Evolutionary conservation across 2,888 invertebrate species (phyloP).

Genomic region (Caenorhabditis imperialis): DNA sequence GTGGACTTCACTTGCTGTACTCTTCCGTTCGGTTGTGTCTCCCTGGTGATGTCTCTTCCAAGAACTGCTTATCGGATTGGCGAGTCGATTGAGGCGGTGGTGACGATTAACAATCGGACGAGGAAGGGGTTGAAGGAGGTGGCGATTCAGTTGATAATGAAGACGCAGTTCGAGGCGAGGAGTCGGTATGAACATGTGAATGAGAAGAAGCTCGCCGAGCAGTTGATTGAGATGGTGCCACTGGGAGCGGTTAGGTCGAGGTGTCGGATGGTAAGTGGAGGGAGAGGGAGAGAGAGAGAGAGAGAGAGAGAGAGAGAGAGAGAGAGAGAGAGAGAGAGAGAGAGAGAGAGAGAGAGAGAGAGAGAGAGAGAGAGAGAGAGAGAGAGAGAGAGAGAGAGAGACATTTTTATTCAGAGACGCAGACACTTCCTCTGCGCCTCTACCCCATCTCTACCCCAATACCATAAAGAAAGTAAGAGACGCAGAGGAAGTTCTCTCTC

Average conservation of each 20-base stretch:
- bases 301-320: too few relatives aligned
- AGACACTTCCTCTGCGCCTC: too few relatives aligned
- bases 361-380: too few relatives aligned
- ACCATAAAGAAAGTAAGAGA: too few relatives aligned
- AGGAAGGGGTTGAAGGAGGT: constrained; percentile 74
- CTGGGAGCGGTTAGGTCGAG: constrained; percentile 71
- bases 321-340: too few relatives aligned
- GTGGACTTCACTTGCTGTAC: constrained; percentile 77
- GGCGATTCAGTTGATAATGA: constrained; percentile 68
- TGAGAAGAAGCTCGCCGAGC: constrained; percentile 75
- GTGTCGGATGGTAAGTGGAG: constrained; percentile 65
- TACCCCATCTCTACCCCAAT: too few relatives aligned
- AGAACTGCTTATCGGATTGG: constrained; percentile 74
- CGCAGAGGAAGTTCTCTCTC: too few relatives aligned
- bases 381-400: too few relatives aligned
- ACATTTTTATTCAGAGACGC: too few relatives aligned
- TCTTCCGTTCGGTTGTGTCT: constrained; percentile 75
- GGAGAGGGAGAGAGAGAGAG: too few relatives aligned
- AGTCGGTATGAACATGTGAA: constrained; percentile 76
- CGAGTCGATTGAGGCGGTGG: constrained; percentile 69
- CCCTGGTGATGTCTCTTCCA: constrained; percentile 70
- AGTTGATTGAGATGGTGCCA: constrained; percentile 67
- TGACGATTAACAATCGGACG: constrained; percentile 71
- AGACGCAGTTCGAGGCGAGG: constrained; percentile 72
- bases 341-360: too few relatives aligned